These are phyloP conservation scores for Rhagologus leucostigma DNA, from an alignment of 2,113 vertebrate species.

Conservation along the genomic window DNA sequence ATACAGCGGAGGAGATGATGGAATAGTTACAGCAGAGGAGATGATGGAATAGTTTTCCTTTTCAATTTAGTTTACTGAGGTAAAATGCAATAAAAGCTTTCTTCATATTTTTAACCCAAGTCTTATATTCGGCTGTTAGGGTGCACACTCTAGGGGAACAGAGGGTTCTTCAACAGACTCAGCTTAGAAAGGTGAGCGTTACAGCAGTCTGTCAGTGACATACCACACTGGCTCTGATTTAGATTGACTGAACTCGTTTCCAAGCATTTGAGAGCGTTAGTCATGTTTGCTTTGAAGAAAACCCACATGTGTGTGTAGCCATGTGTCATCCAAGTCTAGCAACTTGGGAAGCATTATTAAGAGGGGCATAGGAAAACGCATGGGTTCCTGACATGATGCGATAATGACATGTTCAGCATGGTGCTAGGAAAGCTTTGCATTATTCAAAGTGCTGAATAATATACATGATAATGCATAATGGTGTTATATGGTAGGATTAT, in stretches of 20 bases:
- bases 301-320: background rate
- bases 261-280: background rate
- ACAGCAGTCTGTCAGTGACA: background rate
- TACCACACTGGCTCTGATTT: background rate
- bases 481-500: slow-evolving; percentile 27
- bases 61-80: background rate
- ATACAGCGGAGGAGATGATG: background rate
- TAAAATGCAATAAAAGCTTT: background rate
- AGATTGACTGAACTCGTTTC: background rate
- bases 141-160: background rate
- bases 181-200: background rate
- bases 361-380: background rate
- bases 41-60: background rate
- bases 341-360: slow-evolving; percentile 13
- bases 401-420: slow-evolving; percentile 42
- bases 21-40: background rate
- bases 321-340: background rate
- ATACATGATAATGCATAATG: slow-evolving; percentile 20
- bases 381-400: slow-evolving; percentile 4
- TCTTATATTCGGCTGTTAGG: background rate
- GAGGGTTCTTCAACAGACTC: background rate
- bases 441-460: slow-evolving; percentile 54
- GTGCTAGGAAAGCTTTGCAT: slow-evolving; percentile 37
- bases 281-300: background rate
- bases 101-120: background rate